Evolutionary conservation across 2,888 invertebrate species (phyloP), one percentile per base, ranked within the genome.

Genomic region (Zeuzera pyrina): DNA sequence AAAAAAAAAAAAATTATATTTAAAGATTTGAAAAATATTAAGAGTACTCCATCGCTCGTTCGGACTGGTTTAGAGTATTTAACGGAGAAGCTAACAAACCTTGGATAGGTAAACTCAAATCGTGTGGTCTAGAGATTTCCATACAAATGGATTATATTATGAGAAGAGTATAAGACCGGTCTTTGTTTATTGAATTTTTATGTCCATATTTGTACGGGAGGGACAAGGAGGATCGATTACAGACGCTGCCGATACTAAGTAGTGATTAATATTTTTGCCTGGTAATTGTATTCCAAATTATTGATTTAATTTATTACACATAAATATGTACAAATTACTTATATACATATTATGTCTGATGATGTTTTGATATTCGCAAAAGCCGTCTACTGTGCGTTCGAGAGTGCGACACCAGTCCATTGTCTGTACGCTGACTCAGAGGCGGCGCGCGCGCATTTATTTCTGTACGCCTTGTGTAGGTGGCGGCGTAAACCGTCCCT

Each of bases 361-460:
- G n/a, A n/a, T n/a, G n/a, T n/a, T n/a, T n/a, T n/a, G n/a, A n/a
- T n/a, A n/a, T n/a, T n/a, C 58, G 65, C 65, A 66, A 70, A 72
- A 73, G 67, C 61, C 57, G 65, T 59, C 53, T 49, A 52, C 47
- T 50, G 51, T 64, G 65, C 69, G 65, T 64, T 59, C 53, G 49
- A 52, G 48, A 50, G 51, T 64, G 65, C 69, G 65, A 65, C 65
- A 67, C 58, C 55, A 54, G 53, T 43, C 63, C 67, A 74, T 77
- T 79, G 77, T 78, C 68, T 70, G 63, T n/a, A n/a, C 35, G 65
- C 49, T 78, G 77, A 79, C 64, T 78, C 33, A 33, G 25, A 68
- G 68, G 66, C 74, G 68, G 57, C 71, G 70, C 71, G 62, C 59
- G 45, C 71, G 62, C 59, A 45, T 52, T 60, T 79, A 78, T 78